These are phyloP conservation scores for Nipponacmea schrenckii DNA, from an alignment of 2,888 invertebrate species.

Conservation along the genomic window DNA sequence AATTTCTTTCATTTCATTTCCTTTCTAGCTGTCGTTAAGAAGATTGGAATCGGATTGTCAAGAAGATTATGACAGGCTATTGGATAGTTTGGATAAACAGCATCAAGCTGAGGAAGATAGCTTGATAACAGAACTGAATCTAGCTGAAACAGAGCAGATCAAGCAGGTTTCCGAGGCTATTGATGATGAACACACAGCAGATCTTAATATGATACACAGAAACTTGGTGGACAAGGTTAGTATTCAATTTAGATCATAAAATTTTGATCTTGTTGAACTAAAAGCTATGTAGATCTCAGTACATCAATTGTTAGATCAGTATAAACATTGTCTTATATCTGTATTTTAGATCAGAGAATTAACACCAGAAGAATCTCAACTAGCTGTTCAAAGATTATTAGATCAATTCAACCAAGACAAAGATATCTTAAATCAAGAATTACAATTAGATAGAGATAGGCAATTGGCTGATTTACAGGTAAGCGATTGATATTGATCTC, in stretches of 20 bases:
- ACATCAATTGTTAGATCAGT: too few relatives aligned
- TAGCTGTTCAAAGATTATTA: conserved; percentile 55
- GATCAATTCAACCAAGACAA: conserved; percentile 55
- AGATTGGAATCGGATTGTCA: conserved; percentile 57
- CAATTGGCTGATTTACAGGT: conserved; percentile 59
- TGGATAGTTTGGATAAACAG: conserved; percentile 47
- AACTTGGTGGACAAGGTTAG: conserved; percentile 41
- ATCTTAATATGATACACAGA: conserved; percentile 38
- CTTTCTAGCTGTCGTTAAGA: conserved; percentile 49
- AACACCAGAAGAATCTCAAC: conserved; percentile 46
- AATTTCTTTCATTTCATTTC: too few relatives aligned
- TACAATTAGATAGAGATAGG: conserved; percentile 49
- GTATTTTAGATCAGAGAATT: neutral
- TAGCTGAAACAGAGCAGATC: conserved; percentile 57
- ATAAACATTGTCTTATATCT: too few relatives aligned
- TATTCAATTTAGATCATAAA: neutral
- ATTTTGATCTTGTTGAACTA: too few relatives aligned
- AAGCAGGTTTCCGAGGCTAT: conserved; percentile 43
- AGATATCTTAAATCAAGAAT: conserved; percentile 47
- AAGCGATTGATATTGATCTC: too few relatives aligned
- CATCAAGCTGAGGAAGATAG: conserved; percentile 55
- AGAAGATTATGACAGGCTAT: conserved; percentile 54
- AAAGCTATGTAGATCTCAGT: too few relatives aligned
- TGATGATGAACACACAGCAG: conserved; percentile 52
- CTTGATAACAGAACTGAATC: conserved; percentile 53